Evolutionary conservation across 2,113 vertebrate genomes (phyloP), one percentile per base, ranked within the genome.

Genomic region (Glareola pratincola): DNA sequence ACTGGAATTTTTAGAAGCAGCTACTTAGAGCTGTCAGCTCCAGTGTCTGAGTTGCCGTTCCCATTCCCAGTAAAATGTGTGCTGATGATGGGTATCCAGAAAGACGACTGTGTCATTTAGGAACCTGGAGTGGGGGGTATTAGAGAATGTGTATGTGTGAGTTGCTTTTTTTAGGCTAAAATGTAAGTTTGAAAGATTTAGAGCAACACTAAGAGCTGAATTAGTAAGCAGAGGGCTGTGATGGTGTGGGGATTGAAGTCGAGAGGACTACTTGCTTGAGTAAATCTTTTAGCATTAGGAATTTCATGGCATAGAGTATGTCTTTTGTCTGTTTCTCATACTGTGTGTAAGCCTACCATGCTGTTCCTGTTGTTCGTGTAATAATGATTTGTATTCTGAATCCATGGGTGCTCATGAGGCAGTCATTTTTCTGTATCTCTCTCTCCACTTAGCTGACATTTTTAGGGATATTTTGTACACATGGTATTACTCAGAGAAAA

Each of bases 401-500:
- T 72, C 59, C 63, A 45, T 10, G 51, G 77, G 48, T 84, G 50
- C 64, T 92, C 93, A 56, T 1, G 45, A 92, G 79, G 76, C 56
- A 89, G 53, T 74, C 48, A 92, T 95, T 94, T 93, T 94, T 96
- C 91, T 93, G 36, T 91, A 32, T 95, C 47, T 82, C 54, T 95
- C 47, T 82, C 54, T 89, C 54, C 85, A 83, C 59, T 89, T 80
- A 72, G 71, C 20, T 84, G 88, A 88, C 66, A 62, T 90, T 96
- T 96, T 95, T 92, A 94, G 92, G 87, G 75, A 36, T 92, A 57
- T 82, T 96, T 93, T 96, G 77, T 95, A 66, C 37, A 66, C 62
- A 68, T 88, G 39, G 5, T 83, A 26, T 75, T 83, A 45, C 57
- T 93, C 47, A 91, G 95, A 95, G 91, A 95, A 95, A 93, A 89